Conservation (phyloP, 1,140 invertebrate species). For the Brachionus calyciflorus region DNA sequence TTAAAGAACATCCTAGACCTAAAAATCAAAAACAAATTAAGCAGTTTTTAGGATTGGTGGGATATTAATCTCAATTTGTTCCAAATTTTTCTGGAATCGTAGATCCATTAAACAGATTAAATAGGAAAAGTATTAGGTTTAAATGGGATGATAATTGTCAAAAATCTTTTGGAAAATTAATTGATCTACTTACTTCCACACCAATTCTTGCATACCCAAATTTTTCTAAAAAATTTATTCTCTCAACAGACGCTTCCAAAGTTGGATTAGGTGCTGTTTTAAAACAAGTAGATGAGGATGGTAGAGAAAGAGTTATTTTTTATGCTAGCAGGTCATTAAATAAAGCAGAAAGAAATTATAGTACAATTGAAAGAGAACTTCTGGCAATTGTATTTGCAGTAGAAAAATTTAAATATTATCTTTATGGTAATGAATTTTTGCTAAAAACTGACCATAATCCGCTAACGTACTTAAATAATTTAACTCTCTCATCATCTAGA, state of each 20-base stretch:
- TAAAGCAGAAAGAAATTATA: neutral
- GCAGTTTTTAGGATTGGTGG: constrained; percentile 52
- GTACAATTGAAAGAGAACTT: too few species aligned
- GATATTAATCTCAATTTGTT: constrained; percentile 53
- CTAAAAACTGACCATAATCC: too few species aligned
- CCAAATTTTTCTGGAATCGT: constrained; percentile 50
- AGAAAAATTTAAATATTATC: too few species aligned
- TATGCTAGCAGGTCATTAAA: constrained; percentile 5
- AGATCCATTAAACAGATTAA: constrained; percentile 52
- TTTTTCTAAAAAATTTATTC: too few species aligned
- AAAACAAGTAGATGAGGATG: neutral
- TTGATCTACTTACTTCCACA: neutral
- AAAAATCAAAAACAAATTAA: constrained; percentile 50
- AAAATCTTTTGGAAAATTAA: constrained; percentile 52
- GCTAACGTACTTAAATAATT: too few species aligned
- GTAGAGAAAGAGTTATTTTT: neutral
- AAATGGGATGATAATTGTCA: constrained; percentile 48
- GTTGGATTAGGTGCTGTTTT: neutral
- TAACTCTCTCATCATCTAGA: too few species aligned
- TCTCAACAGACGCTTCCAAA: too few species aligned
- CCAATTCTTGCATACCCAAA: too few species aligned
- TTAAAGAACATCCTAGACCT: constrained; percentile 48
- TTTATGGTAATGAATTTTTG: too few species aligned
- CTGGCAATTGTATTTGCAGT: too few species aligned
- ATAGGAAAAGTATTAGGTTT: constrained; percentile 49